Evolutionary conservation across 92 coral and sea anemone genomes (phyloP), one percentile per base, ranked within the genome.

Genomic region (Blastomussa wellsi): DNA sequence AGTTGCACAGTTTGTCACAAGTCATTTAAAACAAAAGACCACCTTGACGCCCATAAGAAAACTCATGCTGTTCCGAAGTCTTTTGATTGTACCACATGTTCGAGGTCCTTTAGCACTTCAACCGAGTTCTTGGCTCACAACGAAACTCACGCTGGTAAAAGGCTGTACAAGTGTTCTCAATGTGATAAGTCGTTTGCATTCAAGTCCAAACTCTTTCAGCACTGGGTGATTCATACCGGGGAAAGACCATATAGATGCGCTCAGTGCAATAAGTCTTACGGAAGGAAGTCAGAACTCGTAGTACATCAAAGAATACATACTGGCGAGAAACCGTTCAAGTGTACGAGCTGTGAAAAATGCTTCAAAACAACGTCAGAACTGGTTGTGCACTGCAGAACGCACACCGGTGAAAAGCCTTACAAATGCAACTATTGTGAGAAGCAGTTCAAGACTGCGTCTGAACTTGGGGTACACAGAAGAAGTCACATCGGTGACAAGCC

Each of bases 401-500:
- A 92, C 65, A 92, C 95, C 14, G 95, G 95, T 62, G 95, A 92
- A 68, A 92, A 92, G 72, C 95, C 95, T 22, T 92, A 85, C 69
- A 77, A 62, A 12, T 92, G 95, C 59, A 62, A 31, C 55, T 33
- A 86, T 69, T 92, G 95, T 74, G 88, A 76, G 28, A 89, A 89
- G 70, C 83, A 72, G 24, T 92, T 85, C 72, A 88, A 88, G 42
- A 91, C 90, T 36, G 95, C 95, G 75, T 89, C 85, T 36, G 90
- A 91, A 60, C 90, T 92, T 31, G 90, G 90, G 26, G 90, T 91
- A 35, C 95, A 92, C 78, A 49, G 79, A 60, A 79, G 95, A 42
- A 83, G 91, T 28, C 92, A 88, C 77, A 87, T 87, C 71, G 98
- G 98, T 5, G 98, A 92, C 76, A 92, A 89, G 75, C 98, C 98